These are phyloP conservation scores for Polyommatus icarus DNA, from an alignment of 2,888 invertebrate genomes.

Conservation along the genomic window DNA sequence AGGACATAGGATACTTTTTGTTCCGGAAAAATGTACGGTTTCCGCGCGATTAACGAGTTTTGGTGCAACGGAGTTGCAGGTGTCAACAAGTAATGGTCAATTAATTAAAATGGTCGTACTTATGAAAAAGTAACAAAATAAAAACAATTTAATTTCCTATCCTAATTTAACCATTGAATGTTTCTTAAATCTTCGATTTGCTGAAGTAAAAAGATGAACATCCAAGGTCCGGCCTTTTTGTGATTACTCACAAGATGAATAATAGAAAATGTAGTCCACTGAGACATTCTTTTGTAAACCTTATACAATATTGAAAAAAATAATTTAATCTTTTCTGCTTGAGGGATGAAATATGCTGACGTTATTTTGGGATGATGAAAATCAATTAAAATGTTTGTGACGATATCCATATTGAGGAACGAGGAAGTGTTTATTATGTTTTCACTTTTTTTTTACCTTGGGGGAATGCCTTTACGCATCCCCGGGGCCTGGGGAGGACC, in stretches of 20 bases:
- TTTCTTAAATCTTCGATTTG: not conserved
- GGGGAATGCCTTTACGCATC: too few species aligned
- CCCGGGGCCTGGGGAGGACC: too few species aligned
- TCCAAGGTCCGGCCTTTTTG: slow-evolving; percentile 2
- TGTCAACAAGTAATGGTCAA: too few species aligned
- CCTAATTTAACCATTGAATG: not conserved
- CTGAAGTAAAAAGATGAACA: not conserved
- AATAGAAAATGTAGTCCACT: not conserved
- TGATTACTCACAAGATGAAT: not conserved
- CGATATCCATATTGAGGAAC: too few species aligned
- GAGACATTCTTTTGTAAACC: not conserved
- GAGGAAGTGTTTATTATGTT: too few species aligned
- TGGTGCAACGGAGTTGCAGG: too few species aligned
- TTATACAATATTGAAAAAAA: not conserved
- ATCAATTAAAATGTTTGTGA: not conserved
- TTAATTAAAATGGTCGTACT: not conserved
- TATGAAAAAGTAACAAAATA: not conserved
- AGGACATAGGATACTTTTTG: too few species aligned
- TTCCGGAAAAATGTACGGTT: too few species aligned
- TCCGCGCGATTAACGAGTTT: too few species aligned
- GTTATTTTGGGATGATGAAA: not conserved
- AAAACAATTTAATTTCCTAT: not conserved
- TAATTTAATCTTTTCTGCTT: not conserved
- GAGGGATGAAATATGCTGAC: not conserved
- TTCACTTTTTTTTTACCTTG: too few species aligned